phyloP scores from a whole-genome alignment of 64 coral and sea anemone genomes.

The Montipora cactus region DNA sequence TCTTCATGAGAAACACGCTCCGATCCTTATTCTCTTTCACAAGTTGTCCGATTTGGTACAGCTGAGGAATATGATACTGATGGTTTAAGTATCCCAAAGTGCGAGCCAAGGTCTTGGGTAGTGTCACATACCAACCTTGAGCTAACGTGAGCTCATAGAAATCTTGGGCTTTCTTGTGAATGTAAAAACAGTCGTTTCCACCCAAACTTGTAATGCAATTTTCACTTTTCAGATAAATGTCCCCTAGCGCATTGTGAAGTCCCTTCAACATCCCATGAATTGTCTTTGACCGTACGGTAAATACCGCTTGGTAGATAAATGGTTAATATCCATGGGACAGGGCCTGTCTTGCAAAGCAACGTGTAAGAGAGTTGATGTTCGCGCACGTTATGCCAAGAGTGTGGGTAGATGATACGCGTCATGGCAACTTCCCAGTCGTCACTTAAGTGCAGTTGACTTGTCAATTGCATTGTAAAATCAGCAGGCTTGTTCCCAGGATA shows the following conservation, averaged over 20 bases:
- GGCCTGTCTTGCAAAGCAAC: background rate
- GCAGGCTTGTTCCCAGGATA: background rate
- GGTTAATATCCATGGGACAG: background rate
- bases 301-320: constrained; percentile 39
- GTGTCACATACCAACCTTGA: background rate
- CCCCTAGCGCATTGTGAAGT: background rate
- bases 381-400: background rate
- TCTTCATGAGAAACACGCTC: background rate
- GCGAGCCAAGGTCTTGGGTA: constrained; percentile 2
- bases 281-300: background rate
- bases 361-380: background rate
- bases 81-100: constrained; percentile 17
- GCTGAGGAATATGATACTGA: background rate
- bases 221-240: background rate
- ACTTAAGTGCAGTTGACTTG: background rate
- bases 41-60: background rate
- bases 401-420: background rate
- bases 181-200: constrained; percentile 21
- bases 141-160: background rate
- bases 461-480: background rate
- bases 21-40: background rate
- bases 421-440: constrained; percentile 6
- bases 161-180: background rate
- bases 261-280: background rate
- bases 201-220: background rate